phyloP scores from a whole-genome alignment of 2,797 vertebrate species.

The Phoebastria nigripes region DNA sequence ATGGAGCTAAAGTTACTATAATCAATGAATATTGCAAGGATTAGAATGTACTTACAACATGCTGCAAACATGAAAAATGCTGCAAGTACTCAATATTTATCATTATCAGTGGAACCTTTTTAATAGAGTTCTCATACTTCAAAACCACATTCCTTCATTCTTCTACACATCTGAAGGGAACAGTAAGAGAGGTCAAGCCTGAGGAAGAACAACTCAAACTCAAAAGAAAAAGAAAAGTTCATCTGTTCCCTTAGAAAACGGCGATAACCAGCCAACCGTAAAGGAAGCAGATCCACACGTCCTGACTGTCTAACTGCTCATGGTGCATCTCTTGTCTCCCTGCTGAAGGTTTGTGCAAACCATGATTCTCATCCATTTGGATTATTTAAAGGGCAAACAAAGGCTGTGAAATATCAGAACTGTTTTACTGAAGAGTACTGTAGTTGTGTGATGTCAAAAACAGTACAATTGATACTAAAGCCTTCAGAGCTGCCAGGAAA shows the following conservation, averaged over 20 bases:
- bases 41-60: neutral
- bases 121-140: neutral
- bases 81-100: neutral
- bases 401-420: neutral
- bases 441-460: neutral
- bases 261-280: neutral
- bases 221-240: neutral
- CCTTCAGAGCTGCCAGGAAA: slow-evolving; percentile 9
- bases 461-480: neutral
- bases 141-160: neutral
- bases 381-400: neutral
- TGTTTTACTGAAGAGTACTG: neutral
- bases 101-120: neutral
- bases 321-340: neutral
- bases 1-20: neutral
- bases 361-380: neutral
- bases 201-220: neutral
- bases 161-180: neutral
- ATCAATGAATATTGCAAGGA: neutral
- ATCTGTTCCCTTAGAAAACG: neutral
- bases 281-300: neutral
- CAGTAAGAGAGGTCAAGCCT: neutral
- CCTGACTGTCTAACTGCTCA: neutral
- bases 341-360: neutral
- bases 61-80: neutral